phyloP scores from a whole-genome alignment of 2,888 invertebrate genomes.

The Polydrusus tereticollis region DNA sequence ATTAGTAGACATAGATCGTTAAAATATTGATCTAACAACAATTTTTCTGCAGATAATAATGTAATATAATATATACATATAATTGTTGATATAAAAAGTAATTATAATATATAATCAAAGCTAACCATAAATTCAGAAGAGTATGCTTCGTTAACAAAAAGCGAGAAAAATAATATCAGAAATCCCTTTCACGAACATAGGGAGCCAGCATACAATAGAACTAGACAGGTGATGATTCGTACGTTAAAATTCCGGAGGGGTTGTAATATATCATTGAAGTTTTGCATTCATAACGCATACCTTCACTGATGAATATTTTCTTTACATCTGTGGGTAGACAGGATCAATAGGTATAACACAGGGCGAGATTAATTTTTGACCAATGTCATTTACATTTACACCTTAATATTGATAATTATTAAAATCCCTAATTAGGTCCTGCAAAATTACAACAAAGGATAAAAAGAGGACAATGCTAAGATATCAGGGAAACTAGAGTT shows the following conservation, averaged over 20 bases:
- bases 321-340: constrained; percentile 5
- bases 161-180: not conserved
- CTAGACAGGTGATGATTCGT: constrained; percentile 35
- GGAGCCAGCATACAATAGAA: constrained; percentile 26
- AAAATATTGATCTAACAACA: not conserved
- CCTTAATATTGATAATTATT: too few relatives aligned
- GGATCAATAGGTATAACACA: not conserved
- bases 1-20: too few relatives aligned
- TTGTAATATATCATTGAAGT: constrained; percentile 29
- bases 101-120: too few relatives aligned
- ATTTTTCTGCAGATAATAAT: not conserved
- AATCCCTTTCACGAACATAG: constrained; percentile 12
- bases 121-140: too few relatives aligned
- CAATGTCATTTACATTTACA: too few relatives aligned
- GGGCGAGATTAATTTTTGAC: not conserved
- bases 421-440: too few relatives aligned
- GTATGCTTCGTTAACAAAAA: not conserved
- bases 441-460: too few relatives aligned
- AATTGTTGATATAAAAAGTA: too few relatives aligned
- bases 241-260: constrained; percentile 19
- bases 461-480: too few relatives aligned
- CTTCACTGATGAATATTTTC: constrained; percentile 33
- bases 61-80: too few relatives aligned
- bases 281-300: constrained; percentile 28
- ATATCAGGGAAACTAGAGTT: too few relatives aligned